Percentiles rank a stretch among this genome's conserved stretches.
Conservation (phyloP, 2,888 invertebrate species). For the Laothoe populi region DNA sequence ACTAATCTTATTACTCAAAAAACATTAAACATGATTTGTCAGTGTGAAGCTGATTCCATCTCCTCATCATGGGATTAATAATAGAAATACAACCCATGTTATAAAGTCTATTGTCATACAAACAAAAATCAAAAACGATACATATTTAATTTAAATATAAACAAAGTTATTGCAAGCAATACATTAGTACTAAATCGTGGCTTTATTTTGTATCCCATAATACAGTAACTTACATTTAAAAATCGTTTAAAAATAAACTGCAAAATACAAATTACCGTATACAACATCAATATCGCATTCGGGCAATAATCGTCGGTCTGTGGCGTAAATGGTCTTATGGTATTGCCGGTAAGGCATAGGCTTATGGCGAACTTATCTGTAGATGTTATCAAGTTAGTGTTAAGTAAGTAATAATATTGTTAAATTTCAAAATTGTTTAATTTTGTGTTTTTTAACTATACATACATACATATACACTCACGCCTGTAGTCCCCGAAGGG, state of each 20-base stretch:
- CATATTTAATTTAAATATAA: slow-evolving; percentile 12
- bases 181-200: slow-evolving; percentile 36
- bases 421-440: too few relatives aligned
- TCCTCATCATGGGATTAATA: too few relatives aligned
- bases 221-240: slow-evolving; percentile 51
- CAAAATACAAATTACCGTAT: slow-evolving; percentile 76
- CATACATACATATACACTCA: too few relatives aligned
- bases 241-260: slow-evolving; percentile 59
- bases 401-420: too few relatives aligned
- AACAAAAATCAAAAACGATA: slow-evolving; percentile 21
- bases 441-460: too few relatives aligned
- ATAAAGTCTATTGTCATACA: background rate
- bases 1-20: too few relatives aligned
- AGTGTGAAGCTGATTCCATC: too few relatives aligned
- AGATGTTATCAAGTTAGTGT: too few relatives aligned
- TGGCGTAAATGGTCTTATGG: slow-evolving; percentile 67
- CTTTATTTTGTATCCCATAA: slow-evolving; percentile 29
- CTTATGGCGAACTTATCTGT: slow-evolving; percentile 26
- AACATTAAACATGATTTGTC: too few relatives aligned
- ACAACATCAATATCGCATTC: slow-evolving; percentile 74
- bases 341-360: slow-evolving; percentile 40
- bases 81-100: too few relatives aligned
- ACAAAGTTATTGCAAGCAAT: slow-evolving; percentile 7
- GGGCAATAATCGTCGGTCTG: slow-evolving; percentile 78
- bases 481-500: too few relatives aligned